These are phyloP conservation scores for Imbricaverruca yamaguchii DNA, from an alignment of 2,888 invertebrate species.

Conservation along the genomic window DNA sequence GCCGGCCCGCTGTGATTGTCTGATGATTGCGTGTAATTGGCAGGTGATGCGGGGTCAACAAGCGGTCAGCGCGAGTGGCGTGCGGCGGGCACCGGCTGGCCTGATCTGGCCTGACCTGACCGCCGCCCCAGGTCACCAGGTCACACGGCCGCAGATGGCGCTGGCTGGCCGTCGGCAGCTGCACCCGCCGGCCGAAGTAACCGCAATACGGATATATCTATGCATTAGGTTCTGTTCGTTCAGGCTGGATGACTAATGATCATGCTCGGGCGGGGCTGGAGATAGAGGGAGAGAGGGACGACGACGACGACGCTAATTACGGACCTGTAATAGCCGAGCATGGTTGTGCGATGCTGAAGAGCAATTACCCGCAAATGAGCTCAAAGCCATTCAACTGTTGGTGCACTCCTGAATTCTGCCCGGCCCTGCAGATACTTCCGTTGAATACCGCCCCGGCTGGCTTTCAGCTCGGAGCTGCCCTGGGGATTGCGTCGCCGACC, in stretches of 20 bases:
- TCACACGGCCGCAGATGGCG: background rate
- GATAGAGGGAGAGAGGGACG: background rate
- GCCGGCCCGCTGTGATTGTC: background rate
- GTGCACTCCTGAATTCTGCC: background rate
- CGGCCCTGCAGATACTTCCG: background rate
- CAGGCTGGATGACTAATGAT: background rate
- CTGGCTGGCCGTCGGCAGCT: too few relatives aligned
- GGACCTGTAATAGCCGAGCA: background rate
- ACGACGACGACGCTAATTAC: background rate
- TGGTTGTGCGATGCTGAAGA: background rate
- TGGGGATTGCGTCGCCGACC: background rate
- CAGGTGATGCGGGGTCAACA: background rate
- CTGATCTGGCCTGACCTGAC: background rate
- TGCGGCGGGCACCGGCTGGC: background rate
- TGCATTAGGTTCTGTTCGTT: background rate
- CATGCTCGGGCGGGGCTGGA: background rate
- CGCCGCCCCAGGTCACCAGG: background rate
- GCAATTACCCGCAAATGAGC: background rate
- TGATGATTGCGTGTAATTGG: constrained; percentile 5
- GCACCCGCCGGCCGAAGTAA: background rate
- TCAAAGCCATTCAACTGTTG: background rate
- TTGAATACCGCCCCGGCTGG: background rate
- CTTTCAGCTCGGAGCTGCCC: background rate
- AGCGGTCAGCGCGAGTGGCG: background rate
- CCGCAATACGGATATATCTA: background rate